Conservation (phyloP, 2,113 vertebrate species). For the Mustela nigripes region DNA sequence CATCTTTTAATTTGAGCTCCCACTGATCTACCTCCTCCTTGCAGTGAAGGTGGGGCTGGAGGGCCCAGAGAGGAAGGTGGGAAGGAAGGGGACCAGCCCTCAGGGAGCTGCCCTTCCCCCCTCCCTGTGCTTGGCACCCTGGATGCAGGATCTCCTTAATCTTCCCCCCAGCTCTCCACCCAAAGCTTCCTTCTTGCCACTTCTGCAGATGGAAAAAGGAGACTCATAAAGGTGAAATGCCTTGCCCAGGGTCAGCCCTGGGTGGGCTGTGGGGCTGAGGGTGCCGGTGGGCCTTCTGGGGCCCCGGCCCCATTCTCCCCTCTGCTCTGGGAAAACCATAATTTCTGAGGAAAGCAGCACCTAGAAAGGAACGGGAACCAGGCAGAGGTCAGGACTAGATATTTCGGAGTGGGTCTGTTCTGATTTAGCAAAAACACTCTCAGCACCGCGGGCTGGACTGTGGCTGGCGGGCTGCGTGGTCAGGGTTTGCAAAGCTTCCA, state of each 20-base stretch:
- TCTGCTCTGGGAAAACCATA: background rate
- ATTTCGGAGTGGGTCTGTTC: slow-evolving; percentile 50
- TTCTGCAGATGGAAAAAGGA: slow-evolving; percentile 35
- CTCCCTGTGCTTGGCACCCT: background rate
- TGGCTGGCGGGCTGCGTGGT: slow-evolving; percentile 41
- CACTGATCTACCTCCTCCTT: background rate
- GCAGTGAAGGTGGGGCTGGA: background rate
- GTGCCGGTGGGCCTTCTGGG: rapidly evolving
- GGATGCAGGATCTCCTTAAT: background rate
- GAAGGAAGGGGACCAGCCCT: background rate
- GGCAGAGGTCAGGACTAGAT: background rate
- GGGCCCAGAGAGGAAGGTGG: background rate
- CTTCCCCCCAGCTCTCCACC: background rate
- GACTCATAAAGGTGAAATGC: background rate
- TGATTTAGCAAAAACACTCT: slow-evolving; percentile 52
- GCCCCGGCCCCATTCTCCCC: background rate
- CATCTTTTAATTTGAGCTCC: background rate
- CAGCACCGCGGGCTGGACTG: background rate
- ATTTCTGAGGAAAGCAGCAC: background rate
- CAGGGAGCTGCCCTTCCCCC: rapidly evolving
- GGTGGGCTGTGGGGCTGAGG: background rate
- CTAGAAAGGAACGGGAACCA: background rate
- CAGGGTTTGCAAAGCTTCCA: slow-evolving; percentile 65
- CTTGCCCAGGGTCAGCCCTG: background rate
- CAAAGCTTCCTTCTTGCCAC: background rate